Conservation (phyloP, 1,140 invertebrate species). For the Neodiprion lecontei region DNA sequence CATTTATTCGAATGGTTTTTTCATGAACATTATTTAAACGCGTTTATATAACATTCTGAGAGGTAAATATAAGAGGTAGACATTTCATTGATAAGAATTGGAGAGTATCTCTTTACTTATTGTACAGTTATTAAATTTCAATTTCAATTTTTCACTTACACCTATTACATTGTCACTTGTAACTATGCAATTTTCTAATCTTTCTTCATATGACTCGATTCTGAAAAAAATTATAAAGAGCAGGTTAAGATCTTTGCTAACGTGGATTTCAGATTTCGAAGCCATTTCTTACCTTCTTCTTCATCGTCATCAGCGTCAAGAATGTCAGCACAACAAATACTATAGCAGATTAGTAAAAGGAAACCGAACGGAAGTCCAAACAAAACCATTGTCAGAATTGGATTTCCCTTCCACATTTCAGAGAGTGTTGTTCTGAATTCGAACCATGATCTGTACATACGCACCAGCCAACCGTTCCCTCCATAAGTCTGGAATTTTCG, state of each 20-base stretch:
- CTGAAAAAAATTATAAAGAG: conserved; percentile 33
- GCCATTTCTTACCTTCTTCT: conserved; percentile 57
- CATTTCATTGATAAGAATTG: conserved; percentile 18
- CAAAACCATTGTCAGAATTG: conserved; percentile 84
- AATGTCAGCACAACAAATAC: conserved; percentile 92
- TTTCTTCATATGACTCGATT: conserved; percentile 53
- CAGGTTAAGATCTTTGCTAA: neutral
- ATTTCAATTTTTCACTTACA: neutral
- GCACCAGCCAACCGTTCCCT: conserved; percentile 76
- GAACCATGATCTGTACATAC: conserved; percentile 78
- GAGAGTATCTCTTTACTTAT: neutral
- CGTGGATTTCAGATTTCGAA: conserved; percentile 8
- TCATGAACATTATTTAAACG: neutral
- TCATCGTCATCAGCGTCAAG: conserved; percentile 91
- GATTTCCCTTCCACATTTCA: conserved; percentile 91
- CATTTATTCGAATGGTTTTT: neutral
- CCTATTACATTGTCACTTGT: conserved; percentile 6
- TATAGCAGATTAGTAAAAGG: conserved; percentile 91
- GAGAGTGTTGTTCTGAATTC: conserved; percentile 75
- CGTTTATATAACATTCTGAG: neutral
- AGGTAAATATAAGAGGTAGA: neutral
- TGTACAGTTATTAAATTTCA: conserved; percentile 1
- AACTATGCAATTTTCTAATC: conserved; percentile 38
- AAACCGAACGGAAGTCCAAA: conserved; percentile 91
- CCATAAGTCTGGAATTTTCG: conserved; percentile 73